These are phyloP conservation scores for Autographa gamma DNA, from an alignment of 2,888 invertebrate genomes.

Conservation along the genomic window DNA sequence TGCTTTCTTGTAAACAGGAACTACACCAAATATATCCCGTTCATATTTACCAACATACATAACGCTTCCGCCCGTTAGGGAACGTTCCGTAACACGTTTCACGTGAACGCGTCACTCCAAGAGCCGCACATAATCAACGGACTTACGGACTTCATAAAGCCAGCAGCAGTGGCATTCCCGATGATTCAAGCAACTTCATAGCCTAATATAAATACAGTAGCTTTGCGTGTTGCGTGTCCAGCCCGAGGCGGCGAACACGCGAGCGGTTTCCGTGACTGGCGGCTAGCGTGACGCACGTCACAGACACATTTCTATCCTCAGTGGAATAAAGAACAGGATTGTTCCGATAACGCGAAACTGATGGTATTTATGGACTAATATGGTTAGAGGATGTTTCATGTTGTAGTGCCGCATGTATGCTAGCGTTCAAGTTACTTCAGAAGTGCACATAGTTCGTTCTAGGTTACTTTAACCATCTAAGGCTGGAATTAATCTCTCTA, in stretches of 20 bases:
- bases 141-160: slow-evolving; percentile 7
- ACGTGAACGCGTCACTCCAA: background rate
- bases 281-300: slow-evolving; percentile 70
- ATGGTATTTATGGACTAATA: slow-evolving; percentile 42
- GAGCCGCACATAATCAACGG: background rate
- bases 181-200: slow-evolving; percentile 43
- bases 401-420: background rate
- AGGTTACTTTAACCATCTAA: background rate
- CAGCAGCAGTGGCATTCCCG: slow-evolving; percentile 46
- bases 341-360: slow-evolving; percentile 54
- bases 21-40: slow-evolving; percentile 6
- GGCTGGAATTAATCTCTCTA: background rate
- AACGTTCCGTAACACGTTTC: background rate
- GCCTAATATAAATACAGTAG: slow-evolving; percentile 38
- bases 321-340: slow-evolving; percentile 56
- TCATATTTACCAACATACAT: slow-evolving; percentile 5
- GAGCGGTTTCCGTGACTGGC: slow-evolving; percentile 62
- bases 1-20: slow-evolving; percentile 6
- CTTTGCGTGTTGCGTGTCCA: slow-evolving; percentile 55
- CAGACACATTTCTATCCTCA: slow-evolving; percentile 70
- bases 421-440: background rate
- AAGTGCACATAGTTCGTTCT: background rate
- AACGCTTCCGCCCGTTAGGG: background rate
- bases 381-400: slow-evolving; percentile 11
- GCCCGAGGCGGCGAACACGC: slow-evolving; percentile 51